phyloP scores from a whole-genome alignment of 2,888 invertebrate genomes.

The Acheta domesticus region DNA sequence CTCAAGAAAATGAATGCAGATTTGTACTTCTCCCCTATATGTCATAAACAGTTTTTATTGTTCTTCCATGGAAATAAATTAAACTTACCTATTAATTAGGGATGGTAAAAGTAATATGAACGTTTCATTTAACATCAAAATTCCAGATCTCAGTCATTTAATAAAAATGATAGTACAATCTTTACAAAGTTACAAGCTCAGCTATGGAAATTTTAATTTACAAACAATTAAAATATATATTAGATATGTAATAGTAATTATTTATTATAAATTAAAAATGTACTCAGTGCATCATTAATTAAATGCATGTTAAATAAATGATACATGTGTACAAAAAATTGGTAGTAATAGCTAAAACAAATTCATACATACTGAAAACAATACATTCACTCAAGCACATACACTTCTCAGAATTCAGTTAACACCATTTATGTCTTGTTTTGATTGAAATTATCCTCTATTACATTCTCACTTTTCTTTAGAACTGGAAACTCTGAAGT shows the following conservation, averaged over 20 bases:
- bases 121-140: no score
- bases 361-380: neutral
- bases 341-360: neutral
- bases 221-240: neutral
- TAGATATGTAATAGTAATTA: neutral
- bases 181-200: neutral
- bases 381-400: neutral
- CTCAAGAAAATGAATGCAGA: no score
- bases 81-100: no score
- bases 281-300: neutral
- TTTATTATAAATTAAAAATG: neutral
- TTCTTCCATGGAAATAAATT: no score
- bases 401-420: neutral
- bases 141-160: neutral
- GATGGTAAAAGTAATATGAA: no score
- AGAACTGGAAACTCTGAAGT: no score
- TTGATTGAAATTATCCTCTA: neutral
- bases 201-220: neutral
- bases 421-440: neutral
- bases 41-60: no score
- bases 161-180: neutral
- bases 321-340: neutral
- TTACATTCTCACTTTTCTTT: no score
- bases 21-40: no score
- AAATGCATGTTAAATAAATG: neutral